Evolutionary conservation across 2,113 vertebrate species (phyloP), one percentile per base, ranked within the genome.

Genomic region (Phylloscopus whistleri): DNA sequence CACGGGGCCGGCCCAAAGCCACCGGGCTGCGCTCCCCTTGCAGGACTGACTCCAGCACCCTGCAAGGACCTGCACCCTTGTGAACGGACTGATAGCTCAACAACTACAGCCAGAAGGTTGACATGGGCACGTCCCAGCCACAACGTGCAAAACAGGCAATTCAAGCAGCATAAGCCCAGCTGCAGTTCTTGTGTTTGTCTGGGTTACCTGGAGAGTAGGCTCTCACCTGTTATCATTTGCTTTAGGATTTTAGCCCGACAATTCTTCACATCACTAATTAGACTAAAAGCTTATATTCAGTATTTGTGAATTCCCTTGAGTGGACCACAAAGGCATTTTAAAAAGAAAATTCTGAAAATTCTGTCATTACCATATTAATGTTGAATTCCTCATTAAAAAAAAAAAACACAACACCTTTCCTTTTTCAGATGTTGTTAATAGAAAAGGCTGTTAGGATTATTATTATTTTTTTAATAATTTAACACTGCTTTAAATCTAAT

Each of bases 1-100:
- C n/a, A 2, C 1, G 21, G 46, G 21, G 46, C 46, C 46, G 20
- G 44, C 44, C 31, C 23, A 24, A 37, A 80, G 28, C 23, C 79
- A 20, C 26, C 1, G 6, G 2, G 3, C 81, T 62, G 35, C 0
- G 0, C 43, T 28, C 19, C 11, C 24, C 33, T 11, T 1, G 13
- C 55, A 2, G 12, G 9, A 31, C 14, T 7, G 21, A 11, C 48
- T 16, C 13, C 6, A 16, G 2, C 5, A 7, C 56, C 11, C 24
- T 2, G 10, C 14, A 19, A 67, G 20, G 6, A 12, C 4, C 35
- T 31, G 46, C 2, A 1, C 37, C 10, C 37, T 14, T 31, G 48
- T 2, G 33, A 24, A 5, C 2, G 3, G 35, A 10, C 33, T 14
- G 5, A 13, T 0, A 10, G 16, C 62, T 68, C 41, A 17, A 37